Evolutionary conservation across 2,113 vertebrate species (phyloP).

Genomic region (Pseudopodoces humilis): DNA sequence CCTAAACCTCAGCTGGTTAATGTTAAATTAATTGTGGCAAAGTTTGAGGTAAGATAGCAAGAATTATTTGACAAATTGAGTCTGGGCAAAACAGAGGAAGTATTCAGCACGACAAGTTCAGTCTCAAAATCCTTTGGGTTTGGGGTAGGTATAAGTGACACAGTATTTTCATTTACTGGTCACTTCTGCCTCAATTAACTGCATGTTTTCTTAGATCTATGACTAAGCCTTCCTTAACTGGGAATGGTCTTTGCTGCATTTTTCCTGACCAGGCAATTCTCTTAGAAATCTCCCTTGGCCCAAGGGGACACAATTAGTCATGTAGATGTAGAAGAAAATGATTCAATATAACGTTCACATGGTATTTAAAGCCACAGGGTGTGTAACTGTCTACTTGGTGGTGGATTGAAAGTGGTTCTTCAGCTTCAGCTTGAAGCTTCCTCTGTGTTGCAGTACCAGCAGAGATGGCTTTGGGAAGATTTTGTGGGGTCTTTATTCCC

Average conservation of each 20-base stretch:
- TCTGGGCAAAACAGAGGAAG: background rate
- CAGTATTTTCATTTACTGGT: background rate
- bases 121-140: background rate
- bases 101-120: background rate
- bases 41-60: background rate
- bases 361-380: background rate
- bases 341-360: background rate
- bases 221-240: background rate
- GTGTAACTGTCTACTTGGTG: background rate
- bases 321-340: background rate
- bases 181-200: background rate
- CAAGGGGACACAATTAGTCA: background rate
- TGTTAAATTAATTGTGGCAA: background rate
- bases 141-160: background rate
- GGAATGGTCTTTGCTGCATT: background rate
- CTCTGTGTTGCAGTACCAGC: background rate
- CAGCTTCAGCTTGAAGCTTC: background rate
- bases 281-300: background rate
- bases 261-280: background rate
- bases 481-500: background rate
- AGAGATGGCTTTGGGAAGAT: background rate
- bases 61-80: background rate
- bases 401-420: background rate
- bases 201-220: background rate
- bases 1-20: background rate